These are phyloP conservation scores for Drosophila recens DNA, from an alignment of 2,888 invertebrate species.

Conservation along the genomic window DNA sequence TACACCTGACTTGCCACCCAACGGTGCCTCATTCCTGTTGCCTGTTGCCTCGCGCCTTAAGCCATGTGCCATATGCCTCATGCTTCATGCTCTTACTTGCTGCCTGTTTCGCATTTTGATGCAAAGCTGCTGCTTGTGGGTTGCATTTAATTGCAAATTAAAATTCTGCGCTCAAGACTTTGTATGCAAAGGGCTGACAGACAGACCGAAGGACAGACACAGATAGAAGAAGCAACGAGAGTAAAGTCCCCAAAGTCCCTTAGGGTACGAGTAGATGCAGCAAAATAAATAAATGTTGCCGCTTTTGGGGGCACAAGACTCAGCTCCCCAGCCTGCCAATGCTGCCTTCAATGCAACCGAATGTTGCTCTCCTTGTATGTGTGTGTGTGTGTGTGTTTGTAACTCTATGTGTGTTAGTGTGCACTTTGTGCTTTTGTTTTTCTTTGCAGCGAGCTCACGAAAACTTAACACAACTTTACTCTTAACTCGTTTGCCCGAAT, in stretches of 20 bases:
- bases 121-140: slow-evolving; percentile 78
- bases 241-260: slow-evolving; percentile 54
- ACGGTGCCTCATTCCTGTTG: background rate
- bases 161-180: slow-evolving; percentile 82
- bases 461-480: slow-evolving; percentile 80
- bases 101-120: slow-evolving; percentile 67
- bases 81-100: background rate
- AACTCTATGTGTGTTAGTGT: slow-evolving; percentile 16
- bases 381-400: background rate
- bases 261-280: slow-evolving; percentile 52
- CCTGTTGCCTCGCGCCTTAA: background rate
- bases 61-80: background rate
- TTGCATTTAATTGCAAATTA: slow-evolving; percentile 84
- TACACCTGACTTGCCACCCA: slow-evolving; percentile 43
- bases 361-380: background rate
- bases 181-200: slow-evolving; percentile 67
- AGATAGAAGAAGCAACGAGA: slow-evolving; percentile 17
- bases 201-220: slow-evolving; percentile 35
- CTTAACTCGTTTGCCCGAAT: slow-evolving; percentile 80
- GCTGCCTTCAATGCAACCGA: background rate
- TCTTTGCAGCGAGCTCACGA: slow-evolving; percentile 58
- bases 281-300: slow-evolving; percentile 78
- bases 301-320: slow-evolving; percentile 51
- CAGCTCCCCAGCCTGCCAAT: slow-evolving; percentile 10
- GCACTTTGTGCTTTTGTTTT: slow-evolving; percentile 70